Evolutionary conservation across 1,140 invertebrate genomes (phyloP), one percentile per base, ranked within the genome.

Genomic region (Eulimnadia texana): DNA sequence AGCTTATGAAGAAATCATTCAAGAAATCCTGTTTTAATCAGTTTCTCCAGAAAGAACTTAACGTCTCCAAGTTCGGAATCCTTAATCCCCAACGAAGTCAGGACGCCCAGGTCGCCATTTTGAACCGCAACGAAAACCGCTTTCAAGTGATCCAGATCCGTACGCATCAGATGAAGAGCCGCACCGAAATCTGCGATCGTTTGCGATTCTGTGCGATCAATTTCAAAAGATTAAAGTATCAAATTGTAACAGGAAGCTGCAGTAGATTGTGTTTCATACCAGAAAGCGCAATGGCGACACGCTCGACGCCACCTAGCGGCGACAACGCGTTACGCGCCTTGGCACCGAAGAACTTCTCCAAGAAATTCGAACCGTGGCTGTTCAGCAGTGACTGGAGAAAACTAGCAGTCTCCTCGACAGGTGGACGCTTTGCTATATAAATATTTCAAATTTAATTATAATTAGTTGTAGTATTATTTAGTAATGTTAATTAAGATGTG

Each of bases 41-140:
- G 81, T 76, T 95, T 94, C 76, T 96, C 92, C 63, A 95, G 79
- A 79, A 97, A 96, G 78, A 96, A 96, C 71, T 94, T 93, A 24
- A 96, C 91, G 71, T 96, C 93, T n/a, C 91, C 90, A 27, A 95
- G 78, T 72, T 97, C 93, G 0, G 90, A 92, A 73, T 94, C 91
- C 74, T 93, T 93, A 71, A 95, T 93, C 51, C 92, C 92, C 25
- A 94, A 78, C 10, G 89, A 90, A 72, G 93, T 93, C 47, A 97
- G 78, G 84, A 93, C 91, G 60, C 90, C 89, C 19, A 93, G 78
- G 72, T 94, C 90, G 2, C 92, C 93, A 69, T 93, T 93, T 70
- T 95, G 90, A n/a, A 96, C 92, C 1, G 91, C 91, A 82, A 94
- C 89, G 73, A 96, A 93, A 10, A 95, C 90, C 2, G 88, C 90